Evolutionary conservation across 2,797 vertebrate species (phyloP).

Genomic region (Dryobates pubescens): DNA sequence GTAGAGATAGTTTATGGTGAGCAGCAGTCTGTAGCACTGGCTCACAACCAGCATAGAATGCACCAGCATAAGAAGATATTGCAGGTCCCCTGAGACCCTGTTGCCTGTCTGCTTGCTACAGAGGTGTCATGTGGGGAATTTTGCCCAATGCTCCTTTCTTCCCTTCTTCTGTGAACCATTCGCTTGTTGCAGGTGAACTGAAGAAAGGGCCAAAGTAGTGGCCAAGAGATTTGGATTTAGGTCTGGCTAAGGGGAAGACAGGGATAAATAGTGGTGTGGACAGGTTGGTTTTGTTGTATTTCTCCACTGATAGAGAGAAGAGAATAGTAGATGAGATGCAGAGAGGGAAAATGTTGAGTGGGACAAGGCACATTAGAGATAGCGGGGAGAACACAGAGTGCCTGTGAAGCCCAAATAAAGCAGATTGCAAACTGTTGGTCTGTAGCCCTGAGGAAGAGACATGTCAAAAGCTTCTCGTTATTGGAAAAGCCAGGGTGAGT

Average conservation of each 20-base stretch:
- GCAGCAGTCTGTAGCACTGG: neutral
- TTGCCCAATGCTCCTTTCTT: neutral
- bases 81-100: neutral
- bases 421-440: neutral
- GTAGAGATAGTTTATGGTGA: neutral
- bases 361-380: neutral
- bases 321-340: neutral
- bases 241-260: neutral
- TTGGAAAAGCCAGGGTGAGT: neutral
- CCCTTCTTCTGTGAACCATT: neutral
- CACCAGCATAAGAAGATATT: neutral
- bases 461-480: neutral
- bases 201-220: neutral
- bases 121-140: neutral
- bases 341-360: neutral
- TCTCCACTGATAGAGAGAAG: neutral
- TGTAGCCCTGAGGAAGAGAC: neutral
- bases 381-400: neutral
- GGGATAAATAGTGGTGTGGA: neutral
- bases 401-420: fast-evolving
- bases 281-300: neutral
- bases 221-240: neutral
- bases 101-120: neutral
- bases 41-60: neutral
- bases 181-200: neutral